Evolutionary conservation across 2,113 vertebrate species (phyloP), one percentile per base, ranked within the genome.

Genomic region (Grallaria varia): DNA sequence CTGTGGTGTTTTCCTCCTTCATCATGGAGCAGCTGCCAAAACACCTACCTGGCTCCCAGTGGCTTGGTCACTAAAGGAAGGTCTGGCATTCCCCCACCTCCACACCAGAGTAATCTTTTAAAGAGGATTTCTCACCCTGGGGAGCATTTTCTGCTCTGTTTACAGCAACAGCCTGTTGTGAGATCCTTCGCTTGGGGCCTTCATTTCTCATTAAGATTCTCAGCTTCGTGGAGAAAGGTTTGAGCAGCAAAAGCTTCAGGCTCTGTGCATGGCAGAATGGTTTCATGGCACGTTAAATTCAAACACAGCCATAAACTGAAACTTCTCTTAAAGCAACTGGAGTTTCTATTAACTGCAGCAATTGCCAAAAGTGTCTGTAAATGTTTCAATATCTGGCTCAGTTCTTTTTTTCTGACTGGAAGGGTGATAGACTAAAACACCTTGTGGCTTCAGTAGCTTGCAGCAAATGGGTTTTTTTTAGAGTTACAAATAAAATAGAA

Each of bases 361-460:
- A 95, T 96, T 96, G 94, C 80, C 12, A 8, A 89, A 92, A 94
- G 78, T 28, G 75, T 90, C 89, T 93, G 89, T 73, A 90, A 96
- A 95, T 9, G 33, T 93, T 87, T 89, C 93, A 56, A 0, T 90
- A 69, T 91, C 91, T 96, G 90, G 66, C 49, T 96, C 40, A 30
- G 56, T 69, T 93, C 22, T 64, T 69, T 77, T 47, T 74, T 90
- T 40, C 83, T 93, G 66, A n/a, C 71, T 94, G 72, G 89, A 91
- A 93, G 92, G 31, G 42, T 76, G 87, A 89, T n/a, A 58, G 71
- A 75, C 69, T 69, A 74, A 85, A 87, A 39, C n/a, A 72, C 33
- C 67, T 92, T 8, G 24, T 3, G 4, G 75, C 66, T 73, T 83
- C 79, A 62, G 68, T 39, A 81, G 67, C 76, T 76, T 83, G 40